Conservation (phyloP, 1,140 invertebrate genomes). For the Apis cerana region DNA sequence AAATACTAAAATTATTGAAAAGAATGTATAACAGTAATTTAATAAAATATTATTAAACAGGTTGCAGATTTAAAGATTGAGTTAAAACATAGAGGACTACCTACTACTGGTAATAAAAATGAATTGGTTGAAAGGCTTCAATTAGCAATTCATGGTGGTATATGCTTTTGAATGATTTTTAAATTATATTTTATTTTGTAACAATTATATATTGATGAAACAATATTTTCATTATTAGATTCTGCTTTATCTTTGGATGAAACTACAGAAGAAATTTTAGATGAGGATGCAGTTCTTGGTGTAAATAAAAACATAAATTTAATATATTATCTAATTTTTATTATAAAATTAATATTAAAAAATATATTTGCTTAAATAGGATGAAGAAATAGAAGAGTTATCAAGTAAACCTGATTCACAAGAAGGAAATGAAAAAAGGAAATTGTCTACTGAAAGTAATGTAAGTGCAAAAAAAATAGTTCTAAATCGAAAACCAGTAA, state of each 20-base stretch:
- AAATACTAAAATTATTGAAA: neutral
- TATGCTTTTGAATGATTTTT: constrained; percentile 39
- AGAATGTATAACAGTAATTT: neutral
- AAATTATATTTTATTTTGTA: neutral
- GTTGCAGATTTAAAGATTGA: constrained; percentile 88
- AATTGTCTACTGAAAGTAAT: constrained; percentile 72
- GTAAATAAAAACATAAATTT: constrained; percentile 66
- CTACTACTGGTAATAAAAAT: constrained; percentile 89
- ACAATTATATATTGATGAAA: constrained; percentile 35
- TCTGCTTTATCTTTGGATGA: constrained; percentile 77
- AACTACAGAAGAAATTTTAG: constrained; percentile 79
- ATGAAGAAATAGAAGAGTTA: constrained; percentile 79
- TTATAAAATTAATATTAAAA: neutral
- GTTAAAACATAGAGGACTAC: constrained; percentile 88
- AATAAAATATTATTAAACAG: constrained; percentile 50
- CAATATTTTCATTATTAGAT: constrained; percentile 68
- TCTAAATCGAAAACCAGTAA: constrained; percentile 85
- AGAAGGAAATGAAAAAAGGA: constrained; percentile 72
- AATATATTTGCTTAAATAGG: constrained; percentile 60
- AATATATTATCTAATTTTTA: neutral
- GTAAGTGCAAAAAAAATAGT: constrained; percentile 83
- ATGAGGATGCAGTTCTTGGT: constrained; percentile 81
- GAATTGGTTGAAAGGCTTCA: constrained; percentile 89
- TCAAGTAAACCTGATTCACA: constrained; percentile 75
- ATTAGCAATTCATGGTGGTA: constrained; percentile 83